phyloP scores from a whole-genome alignment of 1,140 invertebrate species.

The Nasonia longicornis region DNA sequence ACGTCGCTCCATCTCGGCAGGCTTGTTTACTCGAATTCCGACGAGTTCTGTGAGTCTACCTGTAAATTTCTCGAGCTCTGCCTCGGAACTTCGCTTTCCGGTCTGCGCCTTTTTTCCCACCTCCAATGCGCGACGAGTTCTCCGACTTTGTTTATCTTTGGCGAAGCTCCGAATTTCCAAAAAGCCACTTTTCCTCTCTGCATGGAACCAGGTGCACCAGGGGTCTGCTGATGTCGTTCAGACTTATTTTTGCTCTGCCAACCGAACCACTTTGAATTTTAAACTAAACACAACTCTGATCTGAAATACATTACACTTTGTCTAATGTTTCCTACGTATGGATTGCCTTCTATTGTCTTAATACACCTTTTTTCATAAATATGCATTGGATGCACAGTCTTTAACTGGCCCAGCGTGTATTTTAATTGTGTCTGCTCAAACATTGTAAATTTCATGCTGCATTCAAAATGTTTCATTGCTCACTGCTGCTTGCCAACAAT shows the following conservation, averaged over 20 bases:
- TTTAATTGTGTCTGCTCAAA: slow-evolving; percentile 13
- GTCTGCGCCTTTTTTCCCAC: neutral
- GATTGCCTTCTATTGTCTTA: slow-evolving; percentile 41
- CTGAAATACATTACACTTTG: neutral
- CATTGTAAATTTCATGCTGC: slow-evolving; percentile 18
- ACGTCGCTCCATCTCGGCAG: neutral
- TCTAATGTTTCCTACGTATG: slow-evolving; percentile 26
- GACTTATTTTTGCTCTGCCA: neutral
- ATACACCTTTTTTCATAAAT: slow-evolving; percentile 52
- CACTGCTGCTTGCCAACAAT: slow-evolving; percentile 1
- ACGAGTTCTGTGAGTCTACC: neutral
- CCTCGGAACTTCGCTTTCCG: neutral
- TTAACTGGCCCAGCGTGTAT: slow-evolving; percentile 16
- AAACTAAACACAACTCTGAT: neutral
- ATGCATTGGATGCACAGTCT: slow-evolving; percentile 35
- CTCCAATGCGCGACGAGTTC: no score
- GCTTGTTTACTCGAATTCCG: slow-evolving; percentile 35
- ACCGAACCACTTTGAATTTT: neutral
- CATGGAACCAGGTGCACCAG: no score
- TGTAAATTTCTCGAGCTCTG: neutral
- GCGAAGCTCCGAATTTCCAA: no score
- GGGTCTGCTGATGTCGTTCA: neutral
- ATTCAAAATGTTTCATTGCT: slow-evolving; percentile 15
- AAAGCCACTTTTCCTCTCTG: no score
- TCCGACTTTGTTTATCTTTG: neutral